phyloP scores from a whole-genome alignment of 2,888 invertebrate genomes.

The Palloptera scutellata region DNA sequence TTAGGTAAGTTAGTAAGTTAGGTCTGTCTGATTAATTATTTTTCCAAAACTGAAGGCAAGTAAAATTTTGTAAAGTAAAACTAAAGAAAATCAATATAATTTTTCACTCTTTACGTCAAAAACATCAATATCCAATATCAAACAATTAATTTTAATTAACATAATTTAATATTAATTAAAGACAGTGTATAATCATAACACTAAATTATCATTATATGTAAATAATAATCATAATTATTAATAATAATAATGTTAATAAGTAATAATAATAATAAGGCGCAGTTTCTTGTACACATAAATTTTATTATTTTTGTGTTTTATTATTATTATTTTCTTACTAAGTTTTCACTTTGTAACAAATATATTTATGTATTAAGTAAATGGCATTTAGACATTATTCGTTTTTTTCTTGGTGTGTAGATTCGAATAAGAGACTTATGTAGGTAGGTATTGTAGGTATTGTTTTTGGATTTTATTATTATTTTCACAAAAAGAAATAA shows the following conservation, averaged over 20 bases:
- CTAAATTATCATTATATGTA: conserved; percentile 31
- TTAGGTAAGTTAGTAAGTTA: no score
- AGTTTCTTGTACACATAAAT: conserved; percentile 22
- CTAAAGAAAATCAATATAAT: conserved; percentile 4
- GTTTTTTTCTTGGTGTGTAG: neutral
- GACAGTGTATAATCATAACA: conserved; percentile 39
- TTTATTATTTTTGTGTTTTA: neutral
- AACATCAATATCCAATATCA: conserved; percentile 44
- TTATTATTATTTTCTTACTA: neutral
- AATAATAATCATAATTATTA: conserved; percentile 23
- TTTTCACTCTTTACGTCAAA: conserved; percentile 41
- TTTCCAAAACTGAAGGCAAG: no score
- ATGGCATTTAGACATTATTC: neutral
- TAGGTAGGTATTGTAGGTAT: no score
- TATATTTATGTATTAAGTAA: neutral
- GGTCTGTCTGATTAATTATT: no score
- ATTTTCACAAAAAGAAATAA: neutral
- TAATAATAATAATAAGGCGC: conserved; percentile 21
- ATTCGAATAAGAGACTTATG: neutral
- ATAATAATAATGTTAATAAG: conserved; percentile 23
- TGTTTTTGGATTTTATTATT: no score
- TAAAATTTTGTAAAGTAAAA: no score
- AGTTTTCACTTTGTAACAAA: neutral
- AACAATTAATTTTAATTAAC: conserved; percentile 38
- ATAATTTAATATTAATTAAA: conserved; percentile 42